phyloP scores from a whole-genome alignment of 53 echinoderm and acorn worm species.

The Apostichopus leukothele region DNA sequence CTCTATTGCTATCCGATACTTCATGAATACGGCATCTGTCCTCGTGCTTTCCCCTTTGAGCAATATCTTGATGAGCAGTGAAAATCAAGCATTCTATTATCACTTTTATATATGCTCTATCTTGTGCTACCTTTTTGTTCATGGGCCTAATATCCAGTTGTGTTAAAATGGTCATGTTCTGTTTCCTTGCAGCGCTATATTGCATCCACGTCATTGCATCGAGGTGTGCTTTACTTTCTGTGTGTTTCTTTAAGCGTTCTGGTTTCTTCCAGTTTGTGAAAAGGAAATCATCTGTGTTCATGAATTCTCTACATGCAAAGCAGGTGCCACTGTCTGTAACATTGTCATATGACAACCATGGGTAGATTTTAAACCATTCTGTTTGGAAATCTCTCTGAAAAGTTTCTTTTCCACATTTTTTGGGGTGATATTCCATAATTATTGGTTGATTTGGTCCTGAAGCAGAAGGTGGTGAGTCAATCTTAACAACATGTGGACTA shows the following conservation, averaged over 20 bases:
- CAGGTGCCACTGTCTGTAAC: slow-evolving; percentile 10
- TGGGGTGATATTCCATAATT: not conserved
- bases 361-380: slow-evolving; percentile 15
- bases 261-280: slow-evolving; percentile 20
- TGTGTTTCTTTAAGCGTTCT: not conserved
- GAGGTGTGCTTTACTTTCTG: not conserved
- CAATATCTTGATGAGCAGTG: not conserved
- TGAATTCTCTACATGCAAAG: slow-evolving; percentile 34
- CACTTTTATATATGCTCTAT: slow-evolving; percentile 2
- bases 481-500: slow-evolving; percentile 36
- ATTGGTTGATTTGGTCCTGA: slow-evolving; percentile 30
- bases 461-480: slow-evolving; percentile 25
- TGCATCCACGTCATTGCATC: slow-evolving; percentile 19
- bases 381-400: slow-evolving; percentile 22
- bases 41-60: not conserved
- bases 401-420: slow-evolving; percentile 30
- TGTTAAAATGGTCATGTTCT: slow-evolving; percentile 27
- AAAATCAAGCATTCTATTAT: slow-evolving; percentile 8
- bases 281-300: not conserved
- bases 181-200: not conserved
- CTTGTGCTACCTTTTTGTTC: not conserved
- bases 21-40: not conserved
- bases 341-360: slow-evolving; percentile 39
- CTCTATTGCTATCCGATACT: not conserved
- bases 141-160: not conserved